phyloP scores from a whole-genome alignment of 2,888 invertebrate genomes.

The Nesidiocoris tenuis region DNA sequence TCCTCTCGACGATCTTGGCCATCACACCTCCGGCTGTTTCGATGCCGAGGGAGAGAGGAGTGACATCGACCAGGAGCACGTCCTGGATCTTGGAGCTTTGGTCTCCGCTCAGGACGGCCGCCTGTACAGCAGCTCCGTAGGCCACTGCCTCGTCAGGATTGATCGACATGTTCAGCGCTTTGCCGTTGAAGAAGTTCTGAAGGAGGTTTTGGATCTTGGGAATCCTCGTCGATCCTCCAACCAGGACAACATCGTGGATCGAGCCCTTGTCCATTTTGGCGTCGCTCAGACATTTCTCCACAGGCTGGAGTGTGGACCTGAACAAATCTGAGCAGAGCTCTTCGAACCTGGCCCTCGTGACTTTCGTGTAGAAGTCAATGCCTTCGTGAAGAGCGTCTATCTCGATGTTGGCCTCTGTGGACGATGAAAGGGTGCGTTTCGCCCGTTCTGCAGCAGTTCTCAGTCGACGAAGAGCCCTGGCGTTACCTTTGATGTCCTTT shows the following conservation, averaged over 20 bases:
- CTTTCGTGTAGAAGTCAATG: slow-evolving; percentile 63
- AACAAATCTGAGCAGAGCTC: slow-evolving; percentile 72
- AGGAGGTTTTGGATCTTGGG: slow-evolving; percentile 60
- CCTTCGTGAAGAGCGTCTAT: slow-evolving; percentile 59
- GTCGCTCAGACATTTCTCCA: slow-evolving; percentile 56
- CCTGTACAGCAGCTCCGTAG: slow-evolving; percentile 78
- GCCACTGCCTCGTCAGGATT: slow-evolving; percentile 82
- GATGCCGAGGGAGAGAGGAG: slow-evolving; percentile 70
- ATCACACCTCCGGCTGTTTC: slow-evolving; percentile 79
- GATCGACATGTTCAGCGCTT: slow-evolving; percentile 71
- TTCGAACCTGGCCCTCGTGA: slow-evolving; percentile 75
- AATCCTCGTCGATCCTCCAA: slow-evolving; percentile 56
- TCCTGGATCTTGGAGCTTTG: slow-evolving; percentile 67
- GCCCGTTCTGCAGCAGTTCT: slow-evolving; percentile 60
- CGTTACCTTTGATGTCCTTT: slow-evolving; percentile 57
- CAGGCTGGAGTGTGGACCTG: slow-evolving; percentile 64
- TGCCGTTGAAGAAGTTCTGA: slow-evolving; percentile 64
- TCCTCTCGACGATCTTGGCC: slow-evolving; percentile 59
- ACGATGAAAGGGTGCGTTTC: slow-evolving; percentile 59
- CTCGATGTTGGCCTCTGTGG: slow-evolving; percentile 59
- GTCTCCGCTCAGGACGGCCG: slow-evolving; percentile 68
- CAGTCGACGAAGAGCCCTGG: slow-evolving; percentile 57
- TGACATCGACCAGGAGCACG: slow-evolving; percentile 67
- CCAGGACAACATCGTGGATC: slow-evolving; percentile 57
- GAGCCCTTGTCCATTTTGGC: slow-evolving; percentile 56